Conservation (phyloP, 2,888 invertebrate genomes). For the Brachyopa scutellaris region DNA sequence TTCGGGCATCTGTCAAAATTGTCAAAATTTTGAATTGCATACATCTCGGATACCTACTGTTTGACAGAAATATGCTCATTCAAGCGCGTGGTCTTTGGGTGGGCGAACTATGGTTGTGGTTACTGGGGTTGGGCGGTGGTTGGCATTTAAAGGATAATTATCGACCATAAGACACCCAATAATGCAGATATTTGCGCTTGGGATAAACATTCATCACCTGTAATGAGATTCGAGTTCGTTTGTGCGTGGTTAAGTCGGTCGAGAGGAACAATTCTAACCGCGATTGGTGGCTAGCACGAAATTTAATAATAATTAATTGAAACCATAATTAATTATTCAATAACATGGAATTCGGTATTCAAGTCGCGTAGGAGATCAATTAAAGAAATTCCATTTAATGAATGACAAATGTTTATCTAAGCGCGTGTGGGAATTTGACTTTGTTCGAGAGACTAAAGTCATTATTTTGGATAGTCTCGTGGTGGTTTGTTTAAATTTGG, state of each 20-base stretch:
- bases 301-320: conserved; percentile 27
- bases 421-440: too few relatives aligned
- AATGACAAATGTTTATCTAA: background rate
- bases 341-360: conserved; percentile 22
- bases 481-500: too few relatives aligned
- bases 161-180: background rate
- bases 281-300: conserved; percentile 13
- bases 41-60: too few relatives aligned
- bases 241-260: conserved; percentile 4
- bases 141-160: conserved; percentile 23
- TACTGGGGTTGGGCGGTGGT: conserved; percentile 17
- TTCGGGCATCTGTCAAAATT: too few relatives aligned
- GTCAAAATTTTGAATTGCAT: too few relatives aligned
- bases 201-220: conserved; percentile 11
- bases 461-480: too few relatives aligned
- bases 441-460: too few relatives aligned
- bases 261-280: conserved; percentile 1
- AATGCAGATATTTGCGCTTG: conserved; percentile 34
- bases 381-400: background rate
- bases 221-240: conserved; percentile 9
- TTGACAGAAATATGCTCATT: too few relatives aligned
- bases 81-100: too few relatives aligned
- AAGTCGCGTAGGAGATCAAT: background rate
- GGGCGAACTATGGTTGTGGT: conserved; percentile 27
- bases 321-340: conserved; percentile 37